phyloP scores from a whole-genome alignment of 2,113 vertebrate species.

The Actenoides hombroni region DNA sequence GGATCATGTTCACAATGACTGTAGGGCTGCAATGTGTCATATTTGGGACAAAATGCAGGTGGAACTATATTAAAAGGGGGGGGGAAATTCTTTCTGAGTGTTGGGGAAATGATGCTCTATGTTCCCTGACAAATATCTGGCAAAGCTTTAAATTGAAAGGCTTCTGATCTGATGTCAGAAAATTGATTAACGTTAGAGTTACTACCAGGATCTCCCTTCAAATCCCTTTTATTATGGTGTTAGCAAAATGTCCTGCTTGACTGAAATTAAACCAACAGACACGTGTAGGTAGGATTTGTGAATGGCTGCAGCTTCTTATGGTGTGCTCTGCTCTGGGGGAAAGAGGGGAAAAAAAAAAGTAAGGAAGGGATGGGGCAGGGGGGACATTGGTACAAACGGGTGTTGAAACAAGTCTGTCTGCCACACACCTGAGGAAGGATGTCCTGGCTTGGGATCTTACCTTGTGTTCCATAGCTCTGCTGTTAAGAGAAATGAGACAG shows the following conservation, averaged over 20 bases:
- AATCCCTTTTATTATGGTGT: neutral
- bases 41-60: neutral
- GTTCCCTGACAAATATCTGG: neutral
- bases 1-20: neutral
- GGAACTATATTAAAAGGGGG: neutral
- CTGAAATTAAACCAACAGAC: neutral
- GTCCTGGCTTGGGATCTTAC: rapidly evolving
- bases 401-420: neutral
- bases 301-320: rapidly evolving
- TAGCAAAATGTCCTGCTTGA: neutral
- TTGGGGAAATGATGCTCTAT: neutral
- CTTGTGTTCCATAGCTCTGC: rapidly evolving
- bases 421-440: neutral
- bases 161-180: neutral
- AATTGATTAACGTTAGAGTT: neutral
- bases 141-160: neutral
- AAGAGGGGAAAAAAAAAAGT: neutral
- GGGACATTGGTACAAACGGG: rapidly evolving
- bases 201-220: neutral
- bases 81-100: neutral
- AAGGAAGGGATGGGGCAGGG: neutral
- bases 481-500: neutral
- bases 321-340: neutral
- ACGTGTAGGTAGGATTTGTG: rapidly evolving
- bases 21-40: neutral